Conservation (phyloP, 35 echinoderm and acorn worm genomes). For the Strongylocentrotus purpuratus region DNA sequence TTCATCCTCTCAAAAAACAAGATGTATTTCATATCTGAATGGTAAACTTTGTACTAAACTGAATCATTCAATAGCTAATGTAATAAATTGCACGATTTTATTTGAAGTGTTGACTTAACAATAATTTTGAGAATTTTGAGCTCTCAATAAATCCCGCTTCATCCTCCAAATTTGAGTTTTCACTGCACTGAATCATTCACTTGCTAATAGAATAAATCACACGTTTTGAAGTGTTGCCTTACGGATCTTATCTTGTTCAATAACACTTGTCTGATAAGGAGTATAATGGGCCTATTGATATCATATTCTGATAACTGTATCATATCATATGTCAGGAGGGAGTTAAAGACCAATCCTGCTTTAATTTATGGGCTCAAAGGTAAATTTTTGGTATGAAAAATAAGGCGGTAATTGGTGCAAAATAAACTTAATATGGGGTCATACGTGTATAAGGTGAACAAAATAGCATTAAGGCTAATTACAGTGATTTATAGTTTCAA, state of each 20-base stretch:
- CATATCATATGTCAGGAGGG: neutral
- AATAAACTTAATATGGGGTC: neutral
- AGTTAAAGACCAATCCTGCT: neutral
- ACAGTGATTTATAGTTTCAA: neutral
- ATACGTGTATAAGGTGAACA: neutral
- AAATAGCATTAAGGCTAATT: too few relatives aligned
- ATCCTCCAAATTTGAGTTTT: too few relatives aligned
- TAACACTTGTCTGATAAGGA: neutral
- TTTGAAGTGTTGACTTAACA: too few relatives aligned
- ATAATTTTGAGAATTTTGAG: too few relatives aligned
- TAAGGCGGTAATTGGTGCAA: neutral
- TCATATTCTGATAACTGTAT: neutral
- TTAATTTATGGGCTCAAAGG: neutral
- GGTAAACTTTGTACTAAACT: neutral
- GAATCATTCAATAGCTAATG: neutral
- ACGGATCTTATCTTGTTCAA: neutral
- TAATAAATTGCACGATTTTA: neutral
- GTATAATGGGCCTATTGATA: neutral
- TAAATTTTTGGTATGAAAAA: neutral
- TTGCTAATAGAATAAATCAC: too few relatives aligned
- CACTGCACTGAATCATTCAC: too few relatives aligned
- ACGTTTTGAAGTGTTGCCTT: neutral
- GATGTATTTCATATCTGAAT: too few relatives aligned
- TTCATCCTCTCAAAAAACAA: too few relatives aligned
- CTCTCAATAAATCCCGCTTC: too few relatives aligned